A percentile compares a stretch with the other conserved stretches of the same genome.
phyloP scores from a whole-genome alignment of 2,888 invertebrate species.

The Campoplex nolae region DNA sequence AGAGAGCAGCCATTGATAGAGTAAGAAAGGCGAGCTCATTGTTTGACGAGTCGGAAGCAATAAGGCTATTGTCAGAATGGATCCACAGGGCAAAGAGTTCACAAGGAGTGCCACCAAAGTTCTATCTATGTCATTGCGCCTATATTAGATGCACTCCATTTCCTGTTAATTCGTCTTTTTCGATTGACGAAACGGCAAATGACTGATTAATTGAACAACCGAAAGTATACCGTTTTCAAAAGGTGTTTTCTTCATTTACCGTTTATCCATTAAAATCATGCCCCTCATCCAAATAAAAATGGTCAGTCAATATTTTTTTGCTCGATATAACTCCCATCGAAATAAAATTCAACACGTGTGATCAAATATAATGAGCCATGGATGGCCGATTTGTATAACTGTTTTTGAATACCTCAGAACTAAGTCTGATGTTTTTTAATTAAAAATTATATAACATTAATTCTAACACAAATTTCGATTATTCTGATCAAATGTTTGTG shows the following conservation, averaged over 20 bases:
- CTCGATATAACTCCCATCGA: too few relatives aligned
- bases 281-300: background rate
- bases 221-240: background rate
- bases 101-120: conserved; percentile 59
- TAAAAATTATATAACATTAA: background rate
- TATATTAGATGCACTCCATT: conserved; percentile 40
- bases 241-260: background rate
- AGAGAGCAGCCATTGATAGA: conserved; percentile 20
- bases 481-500: background rate
- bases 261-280: too few relatives aligned
- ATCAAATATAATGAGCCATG: too few relatives aligned
- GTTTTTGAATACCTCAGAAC: too few relatives aligned
- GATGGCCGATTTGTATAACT: too few relatives aligned
- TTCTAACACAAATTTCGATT: background rate
- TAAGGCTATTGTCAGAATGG: conserved; percentile 19
- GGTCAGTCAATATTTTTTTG: background rate
- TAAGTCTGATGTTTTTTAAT: background rate
- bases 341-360: too few relatives aligned
- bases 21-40: conserved; percentile 23
- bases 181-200: conserved; percentile 68
- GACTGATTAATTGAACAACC: conserved; percentile 64
- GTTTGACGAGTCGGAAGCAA: conserved; percentile 37
- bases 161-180: conserved; percentile 50
- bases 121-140: conserved; percentile 1
- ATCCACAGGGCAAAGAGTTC: conserved; percentile 9